phyloP scores from a whole-genome alignment of 1,140 invertebrate species.

The Neodiprion pinetum region DNA sequence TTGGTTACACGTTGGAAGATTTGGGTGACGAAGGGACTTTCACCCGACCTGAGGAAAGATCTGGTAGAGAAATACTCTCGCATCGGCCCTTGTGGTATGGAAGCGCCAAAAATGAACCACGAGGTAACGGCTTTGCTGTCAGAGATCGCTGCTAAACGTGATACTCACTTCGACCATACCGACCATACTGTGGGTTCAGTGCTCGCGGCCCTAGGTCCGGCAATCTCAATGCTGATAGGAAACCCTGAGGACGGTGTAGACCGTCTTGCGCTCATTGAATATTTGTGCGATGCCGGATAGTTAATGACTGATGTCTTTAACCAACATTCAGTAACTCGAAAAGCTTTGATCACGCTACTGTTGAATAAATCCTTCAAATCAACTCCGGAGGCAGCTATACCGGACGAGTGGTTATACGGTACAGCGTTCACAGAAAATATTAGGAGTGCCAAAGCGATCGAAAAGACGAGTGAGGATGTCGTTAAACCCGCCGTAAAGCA shows the following conservation, averaged over 20 bases:
- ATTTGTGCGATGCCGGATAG: slow-evolving; percentile 28
- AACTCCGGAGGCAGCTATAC: slow-evolving; percentile 23
- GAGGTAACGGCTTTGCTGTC: slow-evolving; percentile 25
- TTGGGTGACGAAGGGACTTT: slow-evolving; percentile 29
- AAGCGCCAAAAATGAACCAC: slow-evolving; percentile 30
- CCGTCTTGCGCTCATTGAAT: slow-evolving; percentile 11
- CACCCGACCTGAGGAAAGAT: slow-evolving; percentile 25
- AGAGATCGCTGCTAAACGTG: slow-evolving; percentile 24
- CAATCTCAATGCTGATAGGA: slow-evolving; percentile 16
- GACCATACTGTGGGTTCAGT: slow-evolving; percentile 34
- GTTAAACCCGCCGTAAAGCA: slow-evolving; percentile 11
- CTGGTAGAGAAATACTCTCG: slow-evolving; percentile 26
- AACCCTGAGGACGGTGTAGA: slow-evolving; percentile 10
- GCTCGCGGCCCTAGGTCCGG: slow-evolving; percentile 21
- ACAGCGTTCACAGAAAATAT: slow-evolving; percentile 25
- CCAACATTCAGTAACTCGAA: slow-evolving; percentile 21
- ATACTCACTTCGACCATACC: slow-evolving; percentile 27
- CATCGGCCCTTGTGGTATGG: slow-evolving; percentile 22
- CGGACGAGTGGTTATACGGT: slow-evolving; percentile 26
- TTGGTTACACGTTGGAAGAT: slow-evolving; percentile 24
- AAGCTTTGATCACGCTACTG: slow-evolving; percentile 28
- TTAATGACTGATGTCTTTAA: slow-evolving; percentile 24
- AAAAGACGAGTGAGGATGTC: slow-evolving; percentile 27
- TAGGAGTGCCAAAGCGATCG: slow-evolving; percentile 27
- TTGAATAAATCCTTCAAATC: slow-evolving; percentile 27